These are phyloP conservation scores for Acronicta psi DNA, from an alignment of 2,888 invertebrate species.

Conservation along the genomic window DNA sequence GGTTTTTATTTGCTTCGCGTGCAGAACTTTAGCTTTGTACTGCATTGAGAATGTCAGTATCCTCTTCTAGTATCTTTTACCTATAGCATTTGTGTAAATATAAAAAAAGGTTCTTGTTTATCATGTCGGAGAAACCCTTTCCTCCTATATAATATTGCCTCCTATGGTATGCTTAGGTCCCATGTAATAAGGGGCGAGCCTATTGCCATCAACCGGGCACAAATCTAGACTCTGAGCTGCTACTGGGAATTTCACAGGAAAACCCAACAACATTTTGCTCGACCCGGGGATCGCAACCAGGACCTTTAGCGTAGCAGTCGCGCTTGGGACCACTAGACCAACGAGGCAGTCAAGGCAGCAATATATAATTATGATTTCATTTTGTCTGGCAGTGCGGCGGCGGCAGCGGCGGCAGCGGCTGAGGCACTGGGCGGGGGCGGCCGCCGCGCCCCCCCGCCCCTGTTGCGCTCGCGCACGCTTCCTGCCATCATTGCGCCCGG, in stretches of 20 bases:
- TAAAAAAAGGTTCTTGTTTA: neutral
- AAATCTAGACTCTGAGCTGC: no score
- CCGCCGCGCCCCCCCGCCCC: slow-evolving; percentile 91
- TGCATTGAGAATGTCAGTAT: neutral
- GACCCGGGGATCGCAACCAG: no score
- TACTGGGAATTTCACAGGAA: no score
- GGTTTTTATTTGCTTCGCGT: neutral
- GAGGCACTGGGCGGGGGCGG: slow-evolving; percentile 86
- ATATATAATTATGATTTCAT: neutral
- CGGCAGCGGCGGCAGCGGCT: slow-evolving; percentile 88
- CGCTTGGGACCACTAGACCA: no score
- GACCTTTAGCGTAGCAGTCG: no score
- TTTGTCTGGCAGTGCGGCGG: slow-evolving; percentile 82
- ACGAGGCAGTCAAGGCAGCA: neutral
- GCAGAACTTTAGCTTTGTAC: neutral
- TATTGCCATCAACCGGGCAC: no score
- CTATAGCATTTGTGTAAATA: neutral
- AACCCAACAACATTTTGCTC: no score
- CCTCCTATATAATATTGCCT: no score
- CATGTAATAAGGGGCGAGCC: no score
- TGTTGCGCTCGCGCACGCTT: slow-evolving; percentile 94
- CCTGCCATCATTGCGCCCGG: slow-evolving; percentile 97
- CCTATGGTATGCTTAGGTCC: no score
- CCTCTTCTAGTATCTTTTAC: neutral
- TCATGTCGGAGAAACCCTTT: no score